These are phyloP conservation scores for Dicrostonyx torquatus DNA, from an alignment of 2,797 vertebrate genomes.

Conservation along the genomic window DNA sequence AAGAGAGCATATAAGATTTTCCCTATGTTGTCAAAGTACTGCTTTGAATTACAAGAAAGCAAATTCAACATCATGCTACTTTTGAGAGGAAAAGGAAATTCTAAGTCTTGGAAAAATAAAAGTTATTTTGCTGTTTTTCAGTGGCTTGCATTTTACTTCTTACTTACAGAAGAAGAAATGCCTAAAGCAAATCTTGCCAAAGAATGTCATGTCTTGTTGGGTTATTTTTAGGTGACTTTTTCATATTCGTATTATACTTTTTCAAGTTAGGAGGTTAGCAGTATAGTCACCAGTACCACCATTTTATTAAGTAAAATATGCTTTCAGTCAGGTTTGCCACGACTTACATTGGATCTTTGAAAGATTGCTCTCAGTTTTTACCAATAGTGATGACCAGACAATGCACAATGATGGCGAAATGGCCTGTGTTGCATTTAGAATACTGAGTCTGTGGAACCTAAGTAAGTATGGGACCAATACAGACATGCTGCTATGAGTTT, in stretches of 20 bases:
- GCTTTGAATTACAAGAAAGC: neutral
- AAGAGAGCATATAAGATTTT: neutral
- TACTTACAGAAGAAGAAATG: neutral
- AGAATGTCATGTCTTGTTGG: neutral
- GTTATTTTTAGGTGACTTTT: neutral
- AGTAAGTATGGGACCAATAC: neutral
- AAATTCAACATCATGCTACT: neutral
- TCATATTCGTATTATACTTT: neutral
- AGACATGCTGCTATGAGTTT: neutral
- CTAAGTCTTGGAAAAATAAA: neutral
- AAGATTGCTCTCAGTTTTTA: neutral
- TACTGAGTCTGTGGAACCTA: neutral
- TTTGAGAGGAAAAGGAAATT: neutral
- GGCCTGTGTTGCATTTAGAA: neutral
- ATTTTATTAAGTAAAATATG: neutral
- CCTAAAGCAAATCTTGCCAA: neutral
- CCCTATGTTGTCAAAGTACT: neutral
- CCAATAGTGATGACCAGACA: neutral
- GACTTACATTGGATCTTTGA: neutral
- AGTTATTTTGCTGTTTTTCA: neutral
- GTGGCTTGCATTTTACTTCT: neutral
- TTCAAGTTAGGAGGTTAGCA: neutral
- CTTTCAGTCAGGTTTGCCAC: neutral
- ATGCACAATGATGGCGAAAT: neutral
- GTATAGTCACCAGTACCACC: neutral